Conservation (phyloP, 2,113 vertebrate species). For the Melozone crissalis region DNA sequence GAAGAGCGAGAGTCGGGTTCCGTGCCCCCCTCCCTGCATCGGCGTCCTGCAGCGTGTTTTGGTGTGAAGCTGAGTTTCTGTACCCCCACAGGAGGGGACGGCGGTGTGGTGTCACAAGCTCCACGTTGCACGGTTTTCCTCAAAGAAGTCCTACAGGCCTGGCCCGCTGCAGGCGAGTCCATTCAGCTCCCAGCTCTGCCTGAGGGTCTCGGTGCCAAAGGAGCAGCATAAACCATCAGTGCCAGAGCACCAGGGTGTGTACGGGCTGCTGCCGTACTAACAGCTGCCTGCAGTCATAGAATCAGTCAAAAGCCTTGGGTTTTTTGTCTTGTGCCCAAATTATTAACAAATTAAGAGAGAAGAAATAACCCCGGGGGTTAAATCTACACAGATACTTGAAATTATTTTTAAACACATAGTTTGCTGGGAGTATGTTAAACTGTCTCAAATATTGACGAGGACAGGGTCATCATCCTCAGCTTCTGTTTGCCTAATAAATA, state of each 20-base stretch:
- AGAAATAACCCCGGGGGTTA: not conserved
- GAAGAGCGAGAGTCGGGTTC: not conserved
- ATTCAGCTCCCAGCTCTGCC: not conserved
- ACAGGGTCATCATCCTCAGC: not conserved
- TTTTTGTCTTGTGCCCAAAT: not conserved
- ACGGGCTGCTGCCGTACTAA: fast-evolving
- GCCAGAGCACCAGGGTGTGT: fast-evolving
- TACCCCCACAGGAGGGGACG: fast-evolving
- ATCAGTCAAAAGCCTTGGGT: not conserved
- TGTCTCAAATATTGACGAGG: not conserved
- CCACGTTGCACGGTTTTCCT: not conserved
- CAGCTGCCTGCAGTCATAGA: not conserved
- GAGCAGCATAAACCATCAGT: fast-evolving
- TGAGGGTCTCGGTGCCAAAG: fast-evolving
- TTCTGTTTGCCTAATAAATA: not conserved
- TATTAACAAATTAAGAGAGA: not conserved
- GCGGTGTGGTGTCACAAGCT: not conserved
- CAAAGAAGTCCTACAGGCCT: too few relatives aligned
- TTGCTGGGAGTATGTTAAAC: not conserved
- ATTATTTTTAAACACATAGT: not conserved
- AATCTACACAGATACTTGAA: not conserved
- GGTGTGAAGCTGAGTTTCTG: not conserved
- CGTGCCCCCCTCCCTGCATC: fast-evolving
- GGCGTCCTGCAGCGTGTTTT: fast-evolving
- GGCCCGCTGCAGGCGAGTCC: not conserved